Evolutionary conservation across 2,113 vertebrate species (phyloP).

Genomic region (Gymnobelideus leadbeateri): DNA sequence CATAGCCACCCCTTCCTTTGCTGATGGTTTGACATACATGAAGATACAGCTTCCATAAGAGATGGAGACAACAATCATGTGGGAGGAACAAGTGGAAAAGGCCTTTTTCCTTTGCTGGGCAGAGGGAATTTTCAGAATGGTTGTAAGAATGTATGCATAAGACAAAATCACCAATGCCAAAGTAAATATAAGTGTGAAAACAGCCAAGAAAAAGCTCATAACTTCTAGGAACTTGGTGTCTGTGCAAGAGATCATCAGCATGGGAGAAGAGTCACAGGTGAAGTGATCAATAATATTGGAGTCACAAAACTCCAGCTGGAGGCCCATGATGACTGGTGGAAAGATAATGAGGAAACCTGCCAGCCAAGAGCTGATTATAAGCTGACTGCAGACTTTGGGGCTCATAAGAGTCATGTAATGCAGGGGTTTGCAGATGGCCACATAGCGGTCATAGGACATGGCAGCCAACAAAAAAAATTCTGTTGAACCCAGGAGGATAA

Average conservation of each 20-base stretch:
- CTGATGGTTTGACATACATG: neutral
- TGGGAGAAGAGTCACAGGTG: neutral
- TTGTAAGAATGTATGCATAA: neutral
- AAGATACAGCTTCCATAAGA: neutral
- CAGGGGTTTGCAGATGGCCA: neutral
- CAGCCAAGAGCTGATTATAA: neutral
- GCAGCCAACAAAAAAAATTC: neutral
- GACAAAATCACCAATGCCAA: neutral
- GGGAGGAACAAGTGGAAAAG: neutral
- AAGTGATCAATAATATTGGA: neutral
- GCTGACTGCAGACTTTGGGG: neutral
- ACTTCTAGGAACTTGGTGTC: neutral
- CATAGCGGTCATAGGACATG: neutral
- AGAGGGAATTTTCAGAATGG: neutral
- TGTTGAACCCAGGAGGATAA: neutral
- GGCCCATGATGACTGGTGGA: neutral
- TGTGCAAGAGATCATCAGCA: neutral
- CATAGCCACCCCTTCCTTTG: neutral
- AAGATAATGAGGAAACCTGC: neutral
- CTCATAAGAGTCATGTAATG: neutral
- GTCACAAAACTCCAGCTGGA: neutral
- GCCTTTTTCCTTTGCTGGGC: neutral
- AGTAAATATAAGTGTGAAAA: neutral
- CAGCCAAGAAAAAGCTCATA: neutral
- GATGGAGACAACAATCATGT: neutral